Evolutionary conservation across 2,888 invertebrate species (phyloP).

Genomic region (Mimachlamys varia): DNA sequence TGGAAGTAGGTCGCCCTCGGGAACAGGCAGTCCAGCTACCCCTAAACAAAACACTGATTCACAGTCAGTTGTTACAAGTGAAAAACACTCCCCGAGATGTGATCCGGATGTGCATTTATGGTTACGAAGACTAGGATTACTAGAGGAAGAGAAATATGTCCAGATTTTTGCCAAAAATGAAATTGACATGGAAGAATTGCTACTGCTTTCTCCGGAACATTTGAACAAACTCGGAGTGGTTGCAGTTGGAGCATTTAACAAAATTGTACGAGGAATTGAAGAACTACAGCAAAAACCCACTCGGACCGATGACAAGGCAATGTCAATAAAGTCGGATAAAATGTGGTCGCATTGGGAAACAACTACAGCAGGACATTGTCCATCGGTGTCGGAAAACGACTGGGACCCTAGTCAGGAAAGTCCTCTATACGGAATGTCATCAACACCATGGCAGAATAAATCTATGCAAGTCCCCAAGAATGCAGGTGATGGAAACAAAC

Average conservation of each 20-base stretch:
- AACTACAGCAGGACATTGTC: not conserved
- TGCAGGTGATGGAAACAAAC: not conserved
- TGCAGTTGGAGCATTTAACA: slow-evolving; percentile 73
- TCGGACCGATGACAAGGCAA: not conserved
- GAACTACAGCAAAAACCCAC: slow-evolving; percentile 53
- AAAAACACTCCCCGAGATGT: slow-evolving; percentile 53
- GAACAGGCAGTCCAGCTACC: not conserved
- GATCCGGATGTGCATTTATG: slow-evolving; percentile 69
- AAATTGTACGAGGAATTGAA: slow-evolving; percentile 70
- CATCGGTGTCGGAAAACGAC: not conserved
- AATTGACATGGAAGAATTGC: slow-evolving; percentile 71
- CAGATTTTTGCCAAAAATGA: slow-evolving; percentile 73
- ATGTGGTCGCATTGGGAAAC: not conserved
- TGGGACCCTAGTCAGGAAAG: not conserved
- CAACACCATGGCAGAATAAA: not conserved
- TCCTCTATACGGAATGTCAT: not conserved
- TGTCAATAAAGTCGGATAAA: not conserved
- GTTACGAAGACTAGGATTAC: slow-evolving; percentile 67
- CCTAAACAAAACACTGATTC: not conserved
- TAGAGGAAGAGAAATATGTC: slow-evolving; percentile 69
- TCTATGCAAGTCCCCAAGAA: not conserved
- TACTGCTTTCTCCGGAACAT: slow-evolving; percentile 67
- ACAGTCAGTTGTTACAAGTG: not conserved
- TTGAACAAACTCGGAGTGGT: slow-evolving; percentile 74
- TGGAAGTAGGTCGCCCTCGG: not conserved